phyloP scores from a whole-genome alignment of 2,797 vertebrate genomes.

The Sciurus carolinensis region DNA sequence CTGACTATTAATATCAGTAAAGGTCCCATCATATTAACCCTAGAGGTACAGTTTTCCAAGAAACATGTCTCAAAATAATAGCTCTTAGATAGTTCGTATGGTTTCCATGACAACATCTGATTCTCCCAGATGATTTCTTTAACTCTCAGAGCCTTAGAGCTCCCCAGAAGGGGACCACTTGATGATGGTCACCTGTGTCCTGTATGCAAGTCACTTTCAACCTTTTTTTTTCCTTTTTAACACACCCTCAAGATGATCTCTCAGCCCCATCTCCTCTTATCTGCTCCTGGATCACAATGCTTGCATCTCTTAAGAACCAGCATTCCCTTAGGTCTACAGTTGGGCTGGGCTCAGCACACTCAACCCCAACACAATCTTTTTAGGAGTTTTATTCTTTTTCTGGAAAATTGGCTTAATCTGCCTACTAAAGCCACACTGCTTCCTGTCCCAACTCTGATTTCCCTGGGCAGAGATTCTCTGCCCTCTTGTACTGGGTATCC shows the following conservation, averaged over 20 bases:
- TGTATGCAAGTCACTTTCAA: neutral
- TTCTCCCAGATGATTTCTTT: neutral
- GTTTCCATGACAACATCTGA: neutral
- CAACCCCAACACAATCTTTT: neutral
- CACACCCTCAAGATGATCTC: neutral
- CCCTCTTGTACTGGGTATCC: no score
- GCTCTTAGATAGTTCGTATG: neutral
- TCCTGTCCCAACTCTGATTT: neutral
- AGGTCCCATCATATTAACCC: neutral
- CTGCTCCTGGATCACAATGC: neutral
- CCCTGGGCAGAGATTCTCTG: neutral
- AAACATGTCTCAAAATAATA: slow-evolving; percentile 54
- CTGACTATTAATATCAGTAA: neutral
- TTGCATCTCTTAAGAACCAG: no score
- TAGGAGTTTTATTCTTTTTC: neutral
- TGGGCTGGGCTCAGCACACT: neutral
- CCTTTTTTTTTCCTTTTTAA: neutral
- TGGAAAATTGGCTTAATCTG: neutral
- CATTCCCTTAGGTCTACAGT: neutral
- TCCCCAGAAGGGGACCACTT: neutral
- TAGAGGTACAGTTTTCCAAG: slow-evolving; percentile 44
- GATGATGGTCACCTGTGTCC: neutral
- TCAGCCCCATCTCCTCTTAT: neutral
- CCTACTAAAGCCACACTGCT: neutral
- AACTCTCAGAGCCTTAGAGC: neutral